Evolutionary conservation across 2,797 vertebrate genomes (phyloP).

Genomic region (Spatula clypeata): DNA sequence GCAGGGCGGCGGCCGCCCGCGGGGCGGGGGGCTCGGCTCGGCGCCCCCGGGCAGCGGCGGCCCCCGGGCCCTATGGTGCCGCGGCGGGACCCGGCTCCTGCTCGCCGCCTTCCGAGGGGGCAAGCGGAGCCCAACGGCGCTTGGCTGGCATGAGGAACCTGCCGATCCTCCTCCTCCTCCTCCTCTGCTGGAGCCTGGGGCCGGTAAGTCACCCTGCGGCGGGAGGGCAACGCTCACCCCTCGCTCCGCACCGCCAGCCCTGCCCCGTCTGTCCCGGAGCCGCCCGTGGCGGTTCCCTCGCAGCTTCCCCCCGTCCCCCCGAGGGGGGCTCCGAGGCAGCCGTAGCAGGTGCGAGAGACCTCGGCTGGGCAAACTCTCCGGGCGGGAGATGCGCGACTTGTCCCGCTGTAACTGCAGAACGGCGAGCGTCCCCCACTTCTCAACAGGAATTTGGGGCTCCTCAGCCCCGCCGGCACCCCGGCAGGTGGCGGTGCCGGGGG

Average conservation of each 20-base stretch:
- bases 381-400: not conserved
- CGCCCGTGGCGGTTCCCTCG: not conserved
- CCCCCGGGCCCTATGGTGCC: conserved; percentile 37
- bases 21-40: not conserved
- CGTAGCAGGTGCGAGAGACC: not conserved
- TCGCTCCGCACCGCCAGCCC: too few relatives aligned
- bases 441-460: too few relatives aligned
- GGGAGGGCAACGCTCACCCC: not conserved
- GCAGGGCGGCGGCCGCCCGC: too few relatives aligned
- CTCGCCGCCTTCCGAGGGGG: not conserved
- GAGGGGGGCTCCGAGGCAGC: not conserved
- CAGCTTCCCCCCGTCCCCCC: too few relatives aligned
- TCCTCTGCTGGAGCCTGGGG: conserved; percentile 70
- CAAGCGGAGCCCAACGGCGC: not conserved
- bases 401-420: not conserved
- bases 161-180: conserved; percentile 57
- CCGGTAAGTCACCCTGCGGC: conserved; percentile 70
- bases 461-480: not conserved
- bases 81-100: not conserved
- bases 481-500: too few relatives aligned
- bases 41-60: not conserved
- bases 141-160: conserved; percentile 52
- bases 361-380: not conserved
- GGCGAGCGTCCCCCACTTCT: not conserved
- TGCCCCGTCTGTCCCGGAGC: not conserved